A percentile compares a stretch with the other conserved stretches of the same genome.
Evolutionary conservation across 2,797 vertebrate genomes (phyloP).

Genomic region (Oreortyx pictus): DNA sequence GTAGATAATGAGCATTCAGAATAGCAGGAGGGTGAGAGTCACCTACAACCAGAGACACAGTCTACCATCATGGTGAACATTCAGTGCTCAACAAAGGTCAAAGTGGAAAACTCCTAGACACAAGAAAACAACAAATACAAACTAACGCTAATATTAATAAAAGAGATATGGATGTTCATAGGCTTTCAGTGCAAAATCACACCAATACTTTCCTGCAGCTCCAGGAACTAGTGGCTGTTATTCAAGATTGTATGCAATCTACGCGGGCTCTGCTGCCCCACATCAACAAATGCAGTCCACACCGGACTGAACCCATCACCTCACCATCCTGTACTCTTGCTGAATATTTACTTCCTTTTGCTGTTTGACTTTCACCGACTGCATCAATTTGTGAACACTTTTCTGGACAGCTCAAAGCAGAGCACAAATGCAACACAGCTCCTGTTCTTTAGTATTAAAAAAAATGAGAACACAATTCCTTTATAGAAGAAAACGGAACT

Average conservation of each 20-base stretch:
- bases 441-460: not conserved
- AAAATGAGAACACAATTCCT: not conserved
- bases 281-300: not conserved
- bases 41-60: not conserved
- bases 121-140: not conserved
- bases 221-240: not conserved
- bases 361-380: not conserved
- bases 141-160: not conserved
- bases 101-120: not conserved
- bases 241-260: not conserved
- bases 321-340: not conserved
- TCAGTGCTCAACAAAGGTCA: not conserved
- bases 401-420: slow-evolving; percentile 23
- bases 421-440: slow-evolving; percentile 1
- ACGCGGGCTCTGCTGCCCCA: not conserved
- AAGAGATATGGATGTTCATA: not conserved
- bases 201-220: not conserved
- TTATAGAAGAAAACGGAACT: not conserved
- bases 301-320: not conserved
- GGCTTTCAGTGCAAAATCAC: not conserved
- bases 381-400: not conserved
- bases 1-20: not conserved
- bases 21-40: not conserved
- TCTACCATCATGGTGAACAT: not conserved
- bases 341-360: not conserved